phyloP scores from a whole-genome alignment of 2,113 vertebrate genomes.

The Podiceps cristatus region DNA sequence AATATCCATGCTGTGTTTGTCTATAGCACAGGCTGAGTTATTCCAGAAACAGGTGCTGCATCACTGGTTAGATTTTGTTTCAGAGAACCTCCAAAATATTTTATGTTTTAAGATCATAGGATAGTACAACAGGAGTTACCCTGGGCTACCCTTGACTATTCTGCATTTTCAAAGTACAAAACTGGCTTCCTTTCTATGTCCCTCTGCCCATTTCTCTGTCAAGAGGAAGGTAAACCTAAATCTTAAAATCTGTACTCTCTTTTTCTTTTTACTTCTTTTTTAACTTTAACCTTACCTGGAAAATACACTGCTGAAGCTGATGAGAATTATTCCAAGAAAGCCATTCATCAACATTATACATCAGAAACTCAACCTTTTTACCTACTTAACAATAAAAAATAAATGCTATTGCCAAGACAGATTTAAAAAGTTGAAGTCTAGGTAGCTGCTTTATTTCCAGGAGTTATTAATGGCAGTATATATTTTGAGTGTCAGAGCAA shows the following conservation, averaged over 20 bases:
- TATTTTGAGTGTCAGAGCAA: slow-evolving; percentile 5
- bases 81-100: not conserved
- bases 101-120: not conserved
- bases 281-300: not conserved
- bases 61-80: not conserved
- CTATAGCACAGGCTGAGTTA: not conserved
- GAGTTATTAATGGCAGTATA: not conserved
- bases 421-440: not conserved
- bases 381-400: not conserved
- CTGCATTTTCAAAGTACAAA: not conserved
- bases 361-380: not conserved
- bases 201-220: not conserved
- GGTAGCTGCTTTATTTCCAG: slow-evolving; percentile 16
- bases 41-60: not conserved
- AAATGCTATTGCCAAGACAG: not conserved
- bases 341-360: not conserved
- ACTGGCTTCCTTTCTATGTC: not conserved
- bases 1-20: not conserved
- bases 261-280: not conserved
- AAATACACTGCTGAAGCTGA: not conserved
- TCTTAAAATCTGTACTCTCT: not conserved
- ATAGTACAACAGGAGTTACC: not conserved
- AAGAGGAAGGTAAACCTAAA: not conserved
- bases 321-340: not conserved
- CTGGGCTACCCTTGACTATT: not conserved